phyloP scores from a whole-genome alignment of 92 coral and sea anemone species.

The Anthopleura xanthogrammica region DNA sequence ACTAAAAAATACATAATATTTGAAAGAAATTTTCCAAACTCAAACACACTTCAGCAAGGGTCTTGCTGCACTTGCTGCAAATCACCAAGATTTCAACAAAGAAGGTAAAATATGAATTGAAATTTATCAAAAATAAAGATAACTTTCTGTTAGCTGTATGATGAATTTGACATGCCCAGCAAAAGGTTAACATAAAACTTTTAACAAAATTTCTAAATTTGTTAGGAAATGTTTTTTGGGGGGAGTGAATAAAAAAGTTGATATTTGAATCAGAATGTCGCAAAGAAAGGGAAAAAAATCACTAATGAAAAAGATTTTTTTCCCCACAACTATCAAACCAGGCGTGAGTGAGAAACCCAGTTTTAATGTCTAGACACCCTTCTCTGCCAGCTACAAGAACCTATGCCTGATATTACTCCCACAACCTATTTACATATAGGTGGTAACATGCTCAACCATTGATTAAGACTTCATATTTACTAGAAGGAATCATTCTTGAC shows the following conservation, averaged over 20 bases:
- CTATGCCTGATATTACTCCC: neutral
- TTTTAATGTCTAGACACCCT: conserved; percentile 4
- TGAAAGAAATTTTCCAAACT: too few relatives aligned
- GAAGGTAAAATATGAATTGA: neutral
- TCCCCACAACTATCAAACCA: neutral
- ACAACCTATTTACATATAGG: conserved; percentile 5
- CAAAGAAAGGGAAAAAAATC: neutral
- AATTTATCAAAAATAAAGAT: too few relatives aligned
- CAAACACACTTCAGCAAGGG: too few relatives aligned
- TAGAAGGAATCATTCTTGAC: neutral
- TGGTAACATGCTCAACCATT: neutral
- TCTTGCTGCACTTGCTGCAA: too few relatives aligned
- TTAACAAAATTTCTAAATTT: too few relatives aligned
- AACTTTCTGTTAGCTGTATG: neutral
- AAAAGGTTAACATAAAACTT: too few relatives aligned
- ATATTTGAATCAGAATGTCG: neutral
- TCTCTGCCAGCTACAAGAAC: neutral
- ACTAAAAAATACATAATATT: too few relatives aligned
- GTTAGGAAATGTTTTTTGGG: neutral
- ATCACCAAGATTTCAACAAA: too few relatives aligned
- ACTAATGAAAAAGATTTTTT: neutral
- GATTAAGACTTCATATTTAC: neutral
- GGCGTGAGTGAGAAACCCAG: neutral
- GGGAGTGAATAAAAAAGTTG: neutral
- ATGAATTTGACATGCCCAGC: neutral